These are phyloP conservation scores for Acanthosepion lycidas DNA, from an alignment of 2,888 invertebrate genomes.

Conservation along the genomic window DNA sequence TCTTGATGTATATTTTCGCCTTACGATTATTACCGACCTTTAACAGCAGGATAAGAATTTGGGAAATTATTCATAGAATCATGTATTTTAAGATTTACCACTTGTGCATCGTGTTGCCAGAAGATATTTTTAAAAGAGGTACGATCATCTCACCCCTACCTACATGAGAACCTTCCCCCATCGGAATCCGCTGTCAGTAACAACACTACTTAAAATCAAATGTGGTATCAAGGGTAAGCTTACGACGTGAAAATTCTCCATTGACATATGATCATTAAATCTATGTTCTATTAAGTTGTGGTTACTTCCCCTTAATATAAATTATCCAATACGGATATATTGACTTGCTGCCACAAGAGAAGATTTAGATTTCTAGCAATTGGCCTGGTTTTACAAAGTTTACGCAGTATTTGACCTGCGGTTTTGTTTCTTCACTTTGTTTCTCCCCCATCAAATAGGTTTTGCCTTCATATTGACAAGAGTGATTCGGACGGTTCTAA, in stretches of 20 bases:
- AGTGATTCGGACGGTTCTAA: neutral
- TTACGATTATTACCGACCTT: neutral
- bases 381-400: constrained; percentile 33
- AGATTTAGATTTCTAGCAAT: neutral
- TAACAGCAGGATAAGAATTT: neutral
- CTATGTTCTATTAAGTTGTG: too few relatives aligned
- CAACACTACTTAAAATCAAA: neutral
- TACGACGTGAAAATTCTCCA: neutral
- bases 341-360: neutral
- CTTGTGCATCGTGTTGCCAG: neutral
- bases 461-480: neutral
- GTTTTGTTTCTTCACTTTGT: neutral
- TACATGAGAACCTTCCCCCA: neutral
- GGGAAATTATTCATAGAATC: neutral
- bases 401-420: neutral
- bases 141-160: neutral
- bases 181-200: neutral
- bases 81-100: neutral
- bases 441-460: neutral
- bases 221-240: neutral
- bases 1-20: neutral
- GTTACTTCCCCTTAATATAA: neutral
- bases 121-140: neutral
- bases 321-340: neutral
- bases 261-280: neutral